Evolutionary conservation across 2,113 vertebrate species (phyloP), one percentile per base, ranked within the genome.

Genomic region (Onychorhynchus coronatus): DNA sequence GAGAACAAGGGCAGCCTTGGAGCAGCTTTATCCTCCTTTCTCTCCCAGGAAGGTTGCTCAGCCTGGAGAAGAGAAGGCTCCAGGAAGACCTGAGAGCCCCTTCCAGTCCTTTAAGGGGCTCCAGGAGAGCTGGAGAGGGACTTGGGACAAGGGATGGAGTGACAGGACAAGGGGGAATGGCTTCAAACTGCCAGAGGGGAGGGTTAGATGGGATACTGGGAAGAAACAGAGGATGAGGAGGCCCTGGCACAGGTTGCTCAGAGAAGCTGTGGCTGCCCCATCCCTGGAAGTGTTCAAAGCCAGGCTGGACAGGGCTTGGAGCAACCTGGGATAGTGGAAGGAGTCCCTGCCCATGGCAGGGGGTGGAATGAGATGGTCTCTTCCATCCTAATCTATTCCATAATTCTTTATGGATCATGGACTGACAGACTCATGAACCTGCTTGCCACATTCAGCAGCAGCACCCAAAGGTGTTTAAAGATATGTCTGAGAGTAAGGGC

Each of bases 241-340:
- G 11, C 17, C 31, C 35, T 58, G 76, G 76, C 59, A 65, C 50
- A 8, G 6, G n/a, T 0, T 80, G 35, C 11, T 14, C 17, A 58
- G 50, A 33, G 59, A 4, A 73, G 2, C 50, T 66, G 49, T 73
- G 58, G 14, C 42, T 88, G 42, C 31, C 8, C 35, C 42, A 42
- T 42, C 14, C 21, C 21, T 58, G 67, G 11, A 5, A 42, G 22
- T 65, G 59, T 4, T 1, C 31, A 56, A 73, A 21, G 50, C 35
- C 58, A 58, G 30, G 0, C 8, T 63, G 30, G 11, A 35, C 0
- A 0, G 30, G 49, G 23, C 28, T 72, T 79, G 30, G 56, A 79
- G n/a, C 24, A 56, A 1, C 35, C 49, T 65, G 41, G 24, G 0
- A 0, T 21, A 0, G 49, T 56, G 49, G 49, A 11, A 79, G 24